phyloP scores from a whole-genome alignment of 1,140 invertebrate species.

The Drosophila murphyi region DNA sequence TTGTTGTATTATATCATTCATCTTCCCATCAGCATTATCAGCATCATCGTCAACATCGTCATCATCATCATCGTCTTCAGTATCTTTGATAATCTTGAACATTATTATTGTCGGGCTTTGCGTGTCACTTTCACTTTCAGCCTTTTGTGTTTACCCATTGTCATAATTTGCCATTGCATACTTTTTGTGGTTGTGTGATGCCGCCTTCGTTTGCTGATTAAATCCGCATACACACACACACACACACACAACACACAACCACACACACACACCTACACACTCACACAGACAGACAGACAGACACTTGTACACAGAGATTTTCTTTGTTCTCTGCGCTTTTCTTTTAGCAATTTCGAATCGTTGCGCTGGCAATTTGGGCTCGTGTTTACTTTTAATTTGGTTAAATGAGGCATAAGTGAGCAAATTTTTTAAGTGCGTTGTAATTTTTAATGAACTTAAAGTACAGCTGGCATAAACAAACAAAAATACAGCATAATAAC shows the following conservation, averaged over 20 bases:
- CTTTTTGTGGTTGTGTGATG: constrained; percentile 64
- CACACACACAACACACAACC: constrained; percentile 9
- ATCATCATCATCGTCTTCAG: not conserved
- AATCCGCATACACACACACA: constrained; percentile 53
- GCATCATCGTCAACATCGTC: not conserved
- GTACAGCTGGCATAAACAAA: constrained; percentile 7
- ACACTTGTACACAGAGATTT: constrained; percentile 23
- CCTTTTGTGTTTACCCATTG: constrained; percentile 49
- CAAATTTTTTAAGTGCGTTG: constrained; percentile 76
- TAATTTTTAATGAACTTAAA: constrained; percentile 78
- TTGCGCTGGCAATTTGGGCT: constrained; percentile 44
- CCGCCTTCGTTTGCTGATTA: constrained; percentile 52
- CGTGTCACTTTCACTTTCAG: constrained; percentile 72
- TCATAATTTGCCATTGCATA: constrained; percentile 73
- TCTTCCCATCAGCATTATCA: constrained; percentile 14
- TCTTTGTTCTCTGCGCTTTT: constrained; percentile 52
- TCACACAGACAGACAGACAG: constrained; percentile 17
- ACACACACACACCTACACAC: constrained; percentile 19
- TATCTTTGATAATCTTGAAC: not conserved
- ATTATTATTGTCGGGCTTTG: constrained; percentile 24
- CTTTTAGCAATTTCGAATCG: constrained; percentile 35
- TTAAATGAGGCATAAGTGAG: constrained; percentile 81
- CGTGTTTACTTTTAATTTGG: constrained; percentile 82
- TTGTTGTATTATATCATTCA: constrained; percentile 26
- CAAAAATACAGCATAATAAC: constrained; percentile 15